These are phyloP conservation scores for Glyptemys insculpta DNA, from an alignment of 2,797 vertebrate genomes.

Conservation along the genomic window DNA sequence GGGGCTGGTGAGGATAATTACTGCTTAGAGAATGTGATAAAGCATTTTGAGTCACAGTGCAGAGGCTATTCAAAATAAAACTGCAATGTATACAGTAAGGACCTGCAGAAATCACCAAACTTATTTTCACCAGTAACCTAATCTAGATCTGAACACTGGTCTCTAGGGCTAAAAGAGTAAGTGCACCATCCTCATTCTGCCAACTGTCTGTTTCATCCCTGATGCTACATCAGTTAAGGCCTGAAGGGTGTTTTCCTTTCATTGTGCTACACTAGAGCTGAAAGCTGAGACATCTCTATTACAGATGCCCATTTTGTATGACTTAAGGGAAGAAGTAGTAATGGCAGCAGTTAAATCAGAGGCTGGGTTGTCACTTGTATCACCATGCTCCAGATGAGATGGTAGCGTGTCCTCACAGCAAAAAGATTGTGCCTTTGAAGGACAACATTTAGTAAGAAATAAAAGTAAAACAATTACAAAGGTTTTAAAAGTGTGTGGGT, in stretches of 20 bases:
- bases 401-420: background rate
- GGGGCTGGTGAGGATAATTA: constrained; percentile 46
- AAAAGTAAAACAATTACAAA: constrained; percentile 57
- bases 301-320: background rate
- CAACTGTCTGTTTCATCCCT: background rate
- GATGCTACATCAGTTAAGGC: background rate
- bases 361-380: background rate
- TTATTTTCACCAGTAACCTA: background rate
- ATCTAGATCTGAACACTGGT: background rate
- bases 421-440: background rate
- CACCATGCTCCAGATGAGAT: background rate
- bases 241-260: background rate
- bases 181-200: background rate
- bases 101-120: background rate
- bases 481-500: constrained; percentile 41
- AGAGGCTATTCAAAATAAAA: background rate
- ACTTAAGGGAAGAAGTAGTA: background rate
- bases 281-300: background rate
- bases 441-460: background rate
- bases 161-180: background rate
- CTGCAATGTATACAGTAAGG: background rate
- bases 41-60: background rate
- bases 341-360: background rate
- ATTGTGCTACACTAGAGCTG: background rate
- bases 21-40: constrained; percentile 18